Evolutionary conservation across 2,113 vertebrate species (phyloP), one percentile per base, ranked within the genome.

Genomic region (Anser cygnoides): DNA sequence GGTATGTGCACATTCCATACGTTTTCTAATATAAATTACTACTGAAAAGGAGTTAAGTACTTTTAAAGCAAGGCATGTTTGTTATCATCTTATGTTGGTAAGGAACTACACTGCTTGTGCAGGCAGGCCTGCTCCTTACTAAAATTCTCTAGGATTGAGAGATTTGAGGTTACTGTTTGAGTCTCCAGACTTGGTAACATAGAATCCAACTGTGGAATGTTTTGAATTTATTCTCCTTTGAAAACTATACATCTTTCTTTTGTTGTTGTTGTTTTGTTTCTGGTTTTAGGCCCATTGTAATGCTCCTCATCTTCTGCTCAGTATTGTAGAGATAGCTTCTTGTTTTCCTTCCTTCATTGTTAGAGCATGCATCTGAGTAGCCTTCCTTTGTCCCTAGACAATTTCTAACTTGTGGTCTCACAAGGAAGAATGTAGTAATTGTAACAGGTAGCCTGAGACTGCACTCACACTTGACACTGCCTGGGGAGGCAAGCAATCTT

Each of bases 1-100:
- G 98, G 99, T 99, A 97, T 87, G 94, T 83, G 58, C 43, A 7
- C 11, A 20, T 49, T 77, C 29, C n/a, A 8, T 7, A 2, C 5
- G 13, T 6, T 12, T 79, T n/a, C 28, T 33, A 2, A 44, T 44
- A 16, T 5, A 14, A 49, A 35, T 59, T 65, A 13, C 66, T 44
- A 7, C n/a, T 89, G 50, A n/a, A 81, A 82, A 62, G 19, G 54
- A 72, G 16, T 58, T 68, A 44, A 66, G 44, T 58, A 26, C 58
- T 59, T 82, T 44, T 66, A 41, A 89, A 79, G 39, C 39, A 71
- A 81, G 49, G 62, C 21, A 75, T 23, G 35, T 25, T 65, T 89
- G 49, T 72, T 80, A 13, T 0, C 50, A 21, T 58, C 29, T 61
- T 62, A 5, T 1, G 11, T 7, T 21, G 35, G 29, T 90, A 55